Evolutionary conservation across 2,113 vertebrate genomes (phyloP), one percentile per base, ranked within the genome.

Genomic region (Lampris incognitus): DNA sequence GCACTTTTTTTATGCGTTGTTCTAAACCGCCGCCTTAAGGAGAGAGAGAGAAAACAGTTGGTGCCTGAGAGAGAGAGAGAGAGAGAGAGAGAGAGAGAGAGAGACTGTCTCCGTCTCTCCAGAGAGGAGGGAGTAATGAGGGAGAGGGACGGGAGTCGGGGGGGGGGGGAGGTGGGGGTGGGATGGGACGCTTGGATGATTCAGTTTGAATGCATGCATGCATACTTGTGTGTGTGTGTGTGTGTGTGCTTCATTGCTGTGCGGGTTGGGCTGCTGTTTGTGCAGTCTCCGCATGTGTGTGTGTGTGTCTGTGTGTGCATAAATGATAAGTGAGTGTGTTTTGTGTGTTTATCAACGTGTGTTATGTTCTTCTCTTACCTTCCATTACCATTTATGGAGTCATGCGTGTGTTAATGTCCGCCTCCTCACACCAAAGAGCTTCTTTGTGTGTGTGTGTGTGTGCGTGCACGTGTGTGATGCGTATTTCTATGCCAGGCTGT

Each of bases 381-480:
- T 85, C 76, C 58, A 65, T 87, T 87, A 86, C 89, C 90, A 89
- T 92, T 90, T 94, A 91, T 92, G 87, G 88, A 71, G 66, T 64
- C 72, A 46, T 65, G 73, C 85, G 83, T 87, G 83, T 87, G 86
- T 87, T 92, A 91, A 91, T 90, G 87, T 88, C 74, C 89, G 87
- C 76, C 74, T 88, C 74, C 84, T 88, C 87, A 83, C 82, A 78
- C 60, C 24, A 72, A 77, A 86, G 78, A 85, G 87, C 79, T 72
- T 87, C 78, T 82, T 66, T 82, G 74, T 59, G 81, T 76, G 74
- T 69, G 82, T 63, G 61, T 63, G 60, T 54, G 55, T 42, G 59
- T 40, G 49, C 11, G 39, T 51, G 44, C 56, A 71, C 78, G 78
- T 78, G 81, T 78, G 71, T 37, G 60, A 49, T 81, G 85, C 81